Base-by-base conservation (phyloP, 2,113 vertebrate genomes). In the Apeltes quadracus region DNA sequence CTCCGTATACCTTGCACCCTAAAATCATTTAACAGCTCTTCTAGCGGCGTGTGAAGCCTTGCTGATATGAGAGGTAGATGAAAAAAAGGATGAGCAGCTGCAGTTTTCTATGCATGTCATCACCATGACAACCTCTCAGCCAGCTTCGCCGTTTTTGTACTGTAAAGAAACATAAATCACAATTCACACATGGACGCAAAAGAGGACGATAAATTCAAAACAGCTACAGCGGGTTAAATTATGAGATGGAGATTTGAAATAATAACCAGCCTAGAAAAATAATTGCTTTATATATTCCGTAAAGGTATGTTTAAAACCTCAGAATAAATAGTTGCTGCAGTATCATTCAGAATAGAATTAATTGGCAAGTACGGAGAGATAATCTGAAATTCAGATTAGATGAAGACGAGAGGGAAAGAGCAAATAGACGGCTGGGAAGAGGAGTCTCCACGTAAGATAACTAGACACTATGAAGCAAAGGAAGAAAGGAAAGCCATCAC, bases 41-140 rank as follows among this genome's bases (percentile, higher is more conserved):
- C 55, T 44, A 57, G 75, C n/a, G 10, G 69, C 16, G 2, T 69
- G 63, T 43, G 75, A 86, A 88, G 78, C 72, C 78, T 85, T 55
- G 78, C 87, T 73, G 83, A 79, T 85, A 84, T 69, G 86, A 90
- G 91, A 89, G 89, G 87, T 85, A 90, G 88, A 91, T 87, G 78
- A 41, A 61, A 16, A 46, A 41, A 82, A 65, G 53, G 79, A 88
- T 76, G 89, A 85, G 85, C 84, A 90, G 88, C 86, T 88, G 87
- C 79, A 76, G 75, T 79, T 79, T 82, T 79, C 78, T 82, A 87
- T 84, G 84, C 88, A 87, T 46, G 72, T 85, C 82, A 86, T 90
- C 86, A 72, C 84, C 76, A 89, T 84, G 89, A 86, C 88, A 90
- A 90, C 90, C 88, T 87, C 81, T 87, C 76, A 80, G 88, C 74